Evolutionary conservation across 2,797 vertebrate species (phyloP), one percentile per base, ranked within the genome.

Genomic region (Cephalopachus bancanus): DNA sequence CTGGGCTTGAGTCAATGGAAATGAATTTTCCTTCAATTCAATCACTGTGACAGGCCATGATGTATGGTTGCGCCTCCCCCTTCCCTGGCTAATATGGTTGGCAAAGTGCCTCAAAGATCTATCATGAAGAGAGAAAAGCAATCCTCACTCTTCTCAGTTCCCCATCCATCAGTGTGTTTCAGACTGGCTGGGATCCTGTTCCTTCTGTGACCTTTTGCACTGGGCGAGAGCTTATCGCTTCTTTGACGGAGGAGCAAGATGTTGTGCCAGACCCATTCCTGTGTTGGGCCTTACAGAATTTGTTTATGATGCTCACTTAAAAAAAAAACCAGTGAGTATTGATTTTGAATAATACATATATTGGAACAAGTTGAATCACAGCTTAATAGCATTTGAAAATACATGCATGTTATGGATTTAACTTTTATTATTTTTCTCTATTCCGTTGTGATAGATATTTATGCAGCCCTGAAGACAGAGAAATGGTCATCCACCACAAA

Each of bases 101-200:
- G 83, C 65, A 95, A 91, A 91, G 89, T 83, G 79, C 91, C 60
- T 91, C 94, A 83, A 91, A 44, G 65, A 74, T 72, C 51, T 89
- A 64, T 96, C 87, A 71, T 51, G 33, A 76, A 95, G 69, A 92
- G 9, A 85, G 69, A 71, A 59, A 65, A 83, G 92, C 24, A 4
- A 26, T 55, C 11, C 24, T 83, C 60, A 65, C 93, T 96, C 51
- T 57, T 90, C 53, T 64, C 37, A 90, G 92, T 79, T 26, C 28
- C 30, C 8, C 51, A 60, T 78, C 91, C 60, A 93, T 96, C 88
- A 89, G 64, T 60, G 92, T 91, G 62, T 91, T 60, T 96, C 65
- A 89, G 49, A 22, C 44, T 44, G 44, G 10, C 71, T 91, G 60
- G 83, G 64, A 67, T 49, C 33, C 26, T 37, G 91, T 83, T 44